phyloP scores from a whole-genome alignment of 2,797 vertebrate species.

The Silurus lanzhouensis region DNA sequence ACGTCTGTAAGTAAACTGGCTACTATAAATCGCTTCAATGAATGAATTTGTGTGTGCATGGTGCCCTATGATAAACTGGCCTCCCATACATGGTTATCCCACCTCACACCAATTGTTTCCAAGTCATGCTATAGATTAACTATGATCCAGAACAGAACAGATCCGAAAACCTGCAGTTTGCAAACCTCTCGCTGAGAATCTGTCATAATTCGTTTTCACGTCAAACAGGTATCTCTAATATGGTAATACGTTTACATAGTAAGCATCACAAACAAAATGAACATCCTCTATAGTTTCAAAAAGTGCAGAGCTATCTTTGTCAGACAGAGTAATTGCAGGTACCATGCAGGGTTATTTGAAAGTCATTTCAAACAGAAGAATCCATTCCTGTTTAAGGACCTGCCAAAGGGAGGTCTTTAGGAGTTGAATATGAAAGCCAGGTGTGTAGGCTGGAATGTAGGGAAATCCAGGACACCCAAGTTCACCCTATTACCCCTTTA shows the following conservation, averaged over 20 bases:
- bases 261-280: neutral
- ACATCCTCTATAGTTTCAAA: neutral
- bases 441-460: neutral
- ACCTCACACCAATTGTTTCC: neutral
- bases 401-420: neutral
- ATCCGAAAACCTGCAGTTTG: too few relatives aligned
- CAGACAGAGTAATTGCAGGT: neutral
- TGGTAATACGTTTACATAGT: neutral
- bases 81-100: neutral
- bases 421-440: slow-evolving; percentile 16
- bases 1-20: neutral
- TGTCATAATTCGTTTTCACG: neutral
- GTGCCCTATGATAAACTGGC: neutral
- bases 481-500: neutral
- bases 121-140: neutral
- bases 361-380: slow-evolving; percentile 13
- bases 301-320: neutral
- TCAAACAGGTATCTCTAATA: neutral
- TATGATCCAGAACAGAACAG: neutral
- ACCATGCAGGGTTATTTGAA: neutral
- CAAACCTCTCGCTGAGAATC: too few relatives aligned
- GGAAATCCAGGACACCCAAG: neutral
- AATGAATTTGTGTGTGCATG: neutral
- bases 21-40: neutral
- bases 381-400: neutral